Evolutionary conservation across 2,888 invertebrate genomes (phyloP).

Genomic region (Cosmopolites sordidus): DNA sequence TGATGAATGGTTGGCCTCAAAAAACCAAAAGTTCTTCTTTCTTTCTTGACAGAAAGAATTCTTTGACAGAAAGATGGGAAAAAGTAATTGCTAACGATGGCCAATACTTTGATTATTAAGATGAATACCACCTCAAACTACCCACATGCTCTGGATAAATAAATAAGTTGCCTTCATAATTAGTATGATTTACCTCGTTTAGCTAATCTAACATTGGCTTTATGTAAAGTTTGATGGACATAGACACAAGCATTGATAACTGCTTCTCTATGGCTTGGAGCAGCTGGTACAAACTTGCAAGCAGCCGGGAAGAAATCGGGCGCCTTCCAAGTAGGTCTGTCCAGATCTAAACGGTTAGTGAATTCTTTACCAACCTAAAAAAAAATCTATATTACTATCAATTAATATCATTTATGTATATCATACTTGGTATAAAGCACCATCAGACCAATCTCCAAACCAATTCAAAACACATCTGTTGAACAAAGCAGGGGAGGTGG

Average conservation of each 20-base stretch:
- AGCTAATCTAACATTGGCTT: conserved; percentile 84
- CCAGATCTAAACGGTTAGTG: conserved; percentile 91
- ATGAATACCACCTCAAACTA: too few relatives aligned
- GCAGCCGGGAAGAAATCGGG: conserved; percentile 90
- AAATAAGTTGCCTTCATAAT: too few relatives aligned
- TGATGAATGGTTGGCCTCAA: too few relatives aligned
- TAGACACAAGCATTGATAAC: conserved; percentile 99
- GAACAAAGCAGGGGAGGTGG: conserved; percentile 98
- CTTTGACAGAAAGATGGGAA: too few relatives aligned
- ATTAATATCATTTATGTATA: neutral
- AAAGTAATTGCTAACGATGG: too few relatives aligned
- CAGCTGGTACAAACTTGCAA: conserved; percentile 67
- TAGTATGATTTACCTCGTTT: conserved; percentile 64
- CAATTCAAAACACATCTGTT: conserved; percentile 99
- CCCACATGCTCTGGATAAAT: too few relatives aligned
- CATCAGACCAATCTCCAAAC: conserved; percentile 99
- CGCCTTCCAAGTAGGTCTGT: conserved; percentile 76
- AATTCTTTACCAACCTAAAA: conserved; percentile 87
- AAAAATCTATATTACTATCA: conserved; percentile 10
- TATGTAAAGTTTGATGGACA: conserved; percentile 95
- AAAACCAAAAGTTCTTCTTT: too few relatives aligned
- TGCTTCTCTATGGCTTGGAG: conserved; percentile 85
- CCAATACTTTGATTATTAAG: too few relatives aligned
- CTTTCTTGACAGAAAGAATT: too few relatives aligned
- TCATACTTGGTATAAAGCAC: conserved; percentile 79